Percentiles rank a stretch among this genome's conserved stretches.
Evolutionary conservation across 2,797 vertebrate genomes (phyloP).

Genomic region (Gymnopithys bicolor): DNA sequence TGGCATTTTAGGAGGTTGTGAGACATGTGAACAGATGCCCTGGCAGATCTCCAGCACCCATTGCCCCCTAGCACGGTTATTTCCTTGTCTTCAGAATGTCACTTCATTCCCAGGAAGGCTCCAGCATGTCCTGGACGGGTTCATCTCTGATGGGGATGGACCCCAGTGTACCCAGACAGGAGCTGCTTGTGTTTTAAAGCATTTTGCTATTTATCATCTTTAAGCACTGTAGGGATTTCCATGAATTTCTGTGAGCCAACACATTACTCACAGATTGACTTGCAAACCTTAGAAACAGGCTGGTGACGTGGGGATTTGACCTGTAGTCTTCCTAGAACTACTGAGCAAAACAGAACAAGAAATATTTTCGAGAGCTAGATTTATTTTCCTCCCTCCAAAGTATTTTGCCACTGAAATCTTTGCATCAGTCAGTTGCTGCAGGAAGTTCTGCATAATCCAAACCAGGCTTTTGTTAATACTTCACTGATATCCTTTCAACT

Average conservation of each 20-base stretch:
- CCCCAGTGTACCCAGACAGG: rapidly evolving
- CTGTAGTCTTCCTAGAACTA: neutral
- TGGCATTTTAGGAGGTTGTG: neutral
- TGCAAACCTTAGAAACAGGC: neutral
- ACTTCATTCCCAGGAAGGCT: neutral
- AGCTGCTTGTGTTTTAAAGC: neutral
- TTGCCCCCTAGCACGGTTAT: neutral
- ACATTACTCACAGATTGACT: neutral
- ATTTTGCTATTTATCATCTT: neutral
- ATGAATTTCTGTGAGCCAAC: neutral
- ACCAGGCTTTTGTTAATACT: neutral
- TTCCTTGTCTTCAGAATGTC: neutral
- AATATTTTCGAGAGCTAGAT: neutral
- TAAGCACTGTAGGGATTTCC: neutral
- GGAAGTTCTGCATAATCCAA: constrained; percentile 44
- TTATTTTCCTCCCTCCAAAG: neutral
- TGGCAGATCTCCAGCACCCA: neutral
- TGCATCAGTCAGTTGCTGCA: neutral
- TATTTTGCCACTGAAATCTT: neutral
- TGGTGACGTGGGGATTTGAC: neutral
- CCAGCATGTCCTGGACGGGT: neutral
- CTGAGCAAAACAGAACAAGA: neutral
- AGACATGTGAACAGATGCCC: neutral
- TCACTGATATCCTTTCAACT: neutral
- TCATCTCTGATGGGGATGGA: neutral